Evolutionary conservation across 2,113 vertebrate species (phyloP), one percentile per base, ranked within the genome.

Genomic region (Sceloporus undulatus): DNA sequence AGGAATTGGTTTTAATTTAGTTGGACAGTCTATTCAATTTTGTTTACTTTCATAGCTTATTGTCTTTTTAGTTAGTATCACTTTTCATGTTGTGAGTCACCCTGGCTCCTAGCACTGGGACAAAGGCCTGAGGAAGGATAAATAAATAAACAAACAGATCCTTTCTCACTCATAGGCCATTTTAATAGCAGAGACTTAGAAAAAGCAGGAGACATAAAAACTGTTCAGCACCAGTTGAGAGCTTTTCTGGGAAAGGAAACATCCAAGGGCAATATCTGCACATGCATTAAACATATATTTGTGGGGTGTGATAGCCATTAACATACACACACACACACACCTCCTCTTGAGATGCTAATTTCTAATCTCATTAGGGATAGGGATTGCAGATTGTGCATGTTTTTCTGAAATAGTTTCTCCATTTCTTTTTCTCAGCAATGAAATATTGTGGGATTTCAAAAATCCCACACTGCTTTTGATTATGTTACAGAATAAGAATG

Each of bases 311-410:
- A 93, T 86, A 87, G 71, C 66, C 85, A 91, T 92, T 94, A 92
- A 78, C 59, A 92, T 5, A 48, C 48, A 48, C 48, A 48, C 48
- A 48, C 48, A 48, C 48, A 48, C 48, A 48, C 48, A 48, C 77
- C 73, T 92, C 88, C 86, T 87, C 80, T 89, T 78, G 88, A 94
- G 88, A 89, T 90, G 83, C 27, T 94, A 85, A 93, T 73, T 81
- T 88, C 25, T 93, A 92, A 91, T 76, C 82, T 93, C 42, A 93
- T 78, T 78, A 89, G 59, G 88, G 85, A 29, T 84, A 48, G 16
- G 18, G 5, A 48, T 66, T 48, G 9, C 42, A 42, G 38, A 2
- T 0, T 81, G 3, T 23, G 18, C 88, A 19, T 84, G 65, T 71
- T 75, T 38, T 34, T 59, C 0, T 1, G 29, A 85, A 89, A 85